Conservation (phyloP, 2,797 vertebrate genomes). For the Pseudochromis fuscus region DNA sequence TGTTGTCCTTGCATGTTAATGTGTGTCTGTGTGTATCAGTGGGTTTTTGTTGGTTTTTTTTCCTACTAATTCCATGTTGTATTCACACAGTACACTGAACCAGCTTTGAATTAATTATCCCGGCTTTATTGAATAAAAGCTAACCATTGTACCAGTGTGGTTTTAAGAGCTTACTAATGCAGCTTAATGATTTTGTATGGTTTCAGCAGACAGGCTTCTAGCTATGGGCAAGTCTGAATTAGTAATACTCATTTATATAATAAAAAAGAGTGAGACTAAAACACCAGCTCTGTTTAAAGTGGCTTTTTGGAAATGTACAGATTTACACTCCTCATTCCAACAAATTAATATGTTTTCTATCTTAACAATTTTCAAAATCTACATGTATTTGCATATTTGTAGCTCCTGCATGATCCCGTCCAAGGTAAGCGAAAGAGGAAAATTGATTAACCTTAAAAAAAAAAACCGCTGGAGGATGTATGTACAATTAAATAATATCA, state of each 20-base stretch:
- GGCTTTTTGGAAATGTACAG: background rate
- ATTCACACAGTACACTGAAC: conserved; percentile 31
- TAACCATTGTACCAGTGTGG: conserved; percentile 53
- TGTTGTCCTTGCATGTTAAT: background rate
- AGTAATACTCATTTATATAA: conserved; percentile 36
- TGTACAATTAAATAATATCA: too few relatives aligned
- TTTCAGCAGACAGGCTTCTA: conserved; percentile 30
- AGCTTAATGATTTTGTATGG: conserved; percentile 53
- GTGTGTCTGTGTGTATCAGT: background rate
- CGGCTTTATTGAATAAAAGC: conserved; percentile 60
- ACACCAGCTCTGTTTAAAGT: conserved; percentile 12
- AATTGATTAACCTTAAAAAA: too few relatives aligned
- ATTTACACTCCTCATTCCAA: too few relatives aligned
- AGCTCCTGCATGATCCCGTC: too few relatives aligned
- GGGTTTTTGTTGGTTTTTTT: background rate
- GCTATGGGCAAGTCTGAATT: conserved; percentile 43
- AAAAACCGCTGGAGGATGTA: too few relatives aligned
- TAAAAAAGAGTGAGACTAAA: conserved; percentile 2
- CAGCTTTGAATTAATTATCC: conserved; percentile 64
- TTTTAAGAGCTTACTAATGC: conserved; percentile 62
- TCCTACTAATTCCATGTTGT: conserved; percentile 37
- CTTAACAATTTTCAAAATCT: too few relatives aligned
- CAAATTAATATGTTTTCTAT: too few relatives aligned
- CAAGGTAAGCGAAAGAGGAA: too few relatives aligned
- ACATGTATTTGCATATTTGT: background rate